These are phyloP conservation scores for Acropternis orthonyx DNA, from an alignment of 2,797 vertebrate species.

Conservation along the genomic window DNA sequence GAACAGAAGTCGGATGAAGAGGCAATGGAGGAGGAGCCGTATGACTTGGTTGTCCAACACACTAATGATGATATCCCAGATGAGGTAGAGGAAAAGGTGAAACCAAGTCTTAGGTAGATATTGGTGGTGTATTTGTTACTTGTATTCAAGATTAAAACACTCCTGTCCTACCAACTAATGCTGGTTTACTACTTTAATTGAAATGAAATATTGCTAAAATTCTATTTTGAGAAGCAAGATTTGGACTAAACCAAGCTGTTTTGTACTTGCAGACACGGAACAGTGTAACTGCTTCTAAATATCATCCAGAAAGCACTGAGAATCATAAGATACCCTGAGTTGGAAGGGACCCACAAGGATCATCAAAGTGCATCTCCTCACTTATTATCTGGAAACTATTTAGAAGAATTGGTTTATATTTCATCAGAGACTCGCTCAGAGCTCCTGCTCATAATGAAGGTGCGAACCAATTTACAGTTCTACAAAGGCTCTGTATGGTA, in stretches of 20 bases:
- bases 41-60: constrained; percentile 89
- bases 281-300: not conserved
- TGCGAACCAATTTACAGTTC: not conserved
- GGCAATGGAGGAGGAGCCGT: constrained; percentile 86
- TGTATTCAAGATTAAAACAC: not conserved
- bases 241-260: not conserved
- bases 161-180: not conserved
- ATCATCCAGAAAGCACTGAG: not conserved
- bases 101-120: constrained; percentile 76
- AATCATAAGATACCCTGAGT: not conserved
- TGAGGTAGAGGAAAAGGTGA: constrained; percentile 79
- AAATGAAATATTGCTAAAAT: not conserved
- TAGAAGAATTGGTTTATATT: not conserved
- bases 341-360: not conserved
- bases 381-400: not conserved
- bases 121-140: not conserved
- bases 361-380: not conserved
- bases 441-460: not conserved
- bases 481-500: not conserved
- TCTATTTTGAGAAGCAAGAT: not conserved
- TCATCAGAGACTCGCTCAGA: not conserved
- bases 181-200: not conserved
- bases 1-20: constrained; percentile 78
- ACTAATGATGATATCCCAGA: constrained; percentile 82
- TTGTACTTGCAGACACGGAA: constrained; percentile 39